These are phyloP conservation scores for Struthidea cinerea DNA, from an alignment of 2,113 vertebrate species.

Conservation along the genomic window DNA sequence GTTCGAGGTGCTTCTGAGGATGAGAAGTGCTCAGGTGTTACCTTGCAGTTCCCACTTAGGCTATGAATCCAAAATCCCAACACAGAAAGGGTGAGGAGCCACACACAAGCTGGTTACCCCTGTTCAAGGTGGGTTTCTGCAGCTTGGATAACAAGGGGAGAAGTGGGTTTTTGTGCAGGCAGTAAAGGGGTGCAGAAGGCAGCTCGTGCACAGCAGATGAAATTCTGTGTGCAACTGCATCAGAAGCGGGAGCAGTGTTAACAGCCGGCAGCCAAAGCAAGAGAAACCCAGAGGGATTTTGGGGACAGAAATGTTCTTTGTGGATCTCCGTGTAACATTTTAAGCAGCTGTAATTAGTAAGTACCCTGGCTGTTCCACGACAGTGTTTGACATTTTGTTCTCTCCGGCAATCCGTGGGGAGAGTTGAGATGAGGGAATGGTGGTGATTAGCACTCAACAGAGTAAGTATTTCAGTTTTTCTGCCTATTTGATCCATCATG, in stretches of 20 bases:
- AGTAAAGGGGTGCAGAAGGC: neutral
- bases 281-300: neutral
- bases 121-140: neutral
- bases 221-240: neutral
- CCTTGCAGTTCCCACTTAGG: neutral
- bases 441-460: neutral
- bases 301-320: neutral
- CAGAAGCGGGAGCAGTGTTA: neutral
- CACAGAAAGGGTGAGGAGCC: neutral
- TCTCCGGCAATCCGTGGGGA: neutral
- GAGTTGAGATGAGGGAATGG: neutral
- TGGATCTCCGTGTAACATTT: neutral
- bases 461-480: neutral
- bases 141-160: neutral
- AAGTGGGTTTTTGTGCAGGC: neutral
- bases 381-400: neutral
- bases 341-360: neutral
- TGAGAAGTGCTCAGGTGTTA: neutral
- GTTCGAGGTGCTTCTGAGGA: neutral
- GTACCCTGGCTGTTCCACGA: neutral
- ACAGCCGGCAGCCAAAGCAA: neutral
- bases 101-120: neutral
- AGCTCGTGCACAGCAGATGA: neutral
- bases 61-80: neutral
- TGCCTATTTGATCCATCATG: neutral